A percentile compares a stretch with the other conserved stretches of the same genome.
Conservation (phyloP, 1,140 invertebrate species). For the Eufriesea mexicana region DNA sequence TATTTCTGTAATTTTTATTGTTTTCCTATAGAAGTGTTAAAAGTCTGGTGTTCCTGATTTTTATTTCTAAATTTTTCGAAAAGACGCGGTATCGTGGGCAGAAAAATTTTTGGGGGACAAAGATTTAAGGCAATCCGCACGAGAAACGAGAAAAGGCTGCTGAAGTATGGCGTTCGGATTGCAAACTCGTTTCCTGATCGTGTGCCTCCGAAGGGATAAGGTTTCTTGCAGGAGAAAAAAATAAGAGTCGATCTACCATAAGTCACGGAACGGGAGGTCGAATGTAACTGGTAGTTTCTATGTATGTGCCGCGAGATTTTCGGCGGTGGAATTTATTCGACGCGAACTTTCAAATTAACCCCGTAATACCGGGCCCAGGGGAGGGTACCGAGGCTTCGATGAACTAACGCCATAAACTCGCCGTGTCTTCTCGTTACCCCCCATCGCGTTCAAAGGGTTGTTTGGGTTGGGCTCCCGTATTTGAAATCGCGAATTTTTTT, state of each 20-base stretch:
- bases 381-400: slow-evolving; percentile 4
- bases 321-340: slow-evolving; percentile 21
- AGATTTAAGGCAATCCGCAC: slow-evolving; percentile 43
- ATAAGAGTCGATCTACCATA: slow-evolving; percentile 36
- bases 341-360: slow-evolving; percentile 33
- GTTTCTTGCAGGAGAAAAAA: slow-evolving; percentile 42
- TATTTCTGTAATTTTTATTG: too few relatives aligned
- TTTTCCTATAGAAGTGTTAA: too few relatives aligned
- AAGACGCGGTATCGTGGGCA: neutral
- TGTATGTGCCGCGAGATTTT: slow-evolving; percentile 1
- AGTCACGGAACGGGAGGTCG: slow-evolving; percentile 7
- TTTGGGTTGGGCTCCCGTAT: neutral
- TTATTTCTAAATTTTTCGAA: neutral
- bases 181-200: slow-evolving; percentile 56
- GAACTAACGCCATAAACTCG: slow-evolving; percentile 11
- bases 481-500: neutral
- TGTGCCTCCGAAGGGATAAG: neutral
- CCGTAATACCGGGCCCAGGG: neutral
- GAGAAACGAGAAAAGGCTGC: neutral
- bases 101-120: slow-evolving; percentile 17
- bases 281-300: slow-evolving; percentile 41
- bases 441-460: neutral
- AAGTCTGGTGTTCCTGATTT: too few relatives aligned
- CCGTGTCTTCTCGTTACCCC: neutral
- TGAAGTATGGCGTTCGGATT: slow-evolving; percentile 44